These are phyloP conservation scores for Tipula helvola DNA, from an alignment of 2,888 invertebrate species.

Conservation along the genomic window DNA sequence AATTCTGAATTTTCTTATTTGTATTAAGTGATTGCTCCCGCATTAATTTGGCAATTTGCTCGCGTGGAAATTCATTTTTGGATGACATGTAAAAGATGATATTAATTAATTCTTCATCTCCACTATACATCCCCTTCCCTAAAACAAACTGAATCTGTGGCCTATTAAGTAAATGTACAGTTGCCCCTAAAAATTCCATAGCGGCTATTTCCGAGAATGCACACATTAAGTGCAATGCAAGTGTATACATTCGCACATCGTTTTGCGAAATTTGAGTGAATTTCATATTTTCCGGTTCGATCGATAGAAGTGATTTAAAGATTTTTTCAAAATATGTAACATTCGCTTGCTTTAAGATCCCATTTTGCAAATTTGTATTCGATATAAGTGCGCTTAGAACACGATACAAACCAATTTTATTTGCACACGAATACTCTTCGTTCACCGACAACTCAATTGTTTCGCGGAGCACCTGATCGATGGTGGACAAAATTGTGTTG, in stretches of 20 bases:
- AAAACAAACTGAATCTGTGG: background rate
- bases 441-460: background rate
- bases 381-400: background rate
- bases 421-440: background rate
- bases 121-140: background rate
- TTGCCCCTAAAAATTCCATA: background rate
- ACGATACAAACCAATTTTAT: background rate
- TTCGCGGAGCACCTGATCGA: background rate
- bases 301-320: background rate
- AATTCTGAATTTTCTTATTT: background rate
- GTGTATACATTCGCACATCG: background rate
- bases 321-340: background rate
- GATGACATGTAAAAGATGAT: background rate
- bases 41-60: background rate
- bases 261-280: background rate
- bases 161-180: background rate
- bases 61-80: background rate
- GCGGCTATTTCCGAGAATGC: background rate
- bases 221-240: background rate
- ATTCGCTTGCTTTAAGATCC: background rate
- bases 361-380: background rate
- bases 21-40: background rate
- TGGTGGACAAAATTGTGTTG: background rate
- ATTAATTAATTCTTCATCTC: background rate
- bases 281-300: constrained; percentile 4